Evolutionary conservation across 2,797 vertebrate genomes (phyloP).

Genomic region (Amphiprion clarkii): DNA sequence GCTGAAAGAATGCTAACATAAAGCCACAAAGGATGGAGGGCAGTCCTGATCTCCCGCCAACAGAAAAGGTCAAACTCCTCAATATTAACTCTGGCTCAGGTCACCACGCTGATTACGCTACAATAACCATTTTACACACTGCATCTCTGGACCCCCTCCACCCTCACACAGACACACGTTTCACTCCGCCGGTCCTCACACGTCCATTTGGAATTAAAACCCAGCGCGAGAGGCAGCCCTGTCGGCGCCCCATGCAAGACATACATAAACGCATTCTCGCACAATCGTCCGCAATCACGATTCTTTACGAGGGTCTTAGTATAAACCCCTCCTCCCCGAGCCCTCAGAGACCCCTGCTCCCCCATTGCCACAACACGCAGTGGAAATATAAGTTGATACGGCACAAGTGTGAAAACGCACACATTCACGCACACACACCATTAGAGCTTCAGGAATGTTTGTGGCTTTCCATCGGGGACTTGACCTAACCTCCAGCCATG

Average conservation of each 20-base stretch:
- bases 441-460: conserved; percentile 88
- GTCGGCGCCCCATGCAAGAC: conserved; percentile 75
- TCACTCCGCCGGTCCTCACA: conserved; percentile 60
- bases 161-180: conserved; percentile 37
- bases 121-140: conserved; percentile 81
- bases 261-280: conserved; percentile 82
- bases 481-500: conserved; percentile 86
- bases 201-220: conserved; percentile 80
- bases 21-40: conserved; percentile 63
- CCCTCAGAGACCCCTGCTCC: conserved; percentile 51
- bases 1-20: conserved; percentile 58
- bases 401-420: conserved; percentile 75
- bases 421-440: conserved; percentile 61
- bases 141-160: conserved; percentile 33
- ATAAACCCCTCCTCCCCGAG: conserved; percentile 38
- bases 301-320: conserved; percentile 69
- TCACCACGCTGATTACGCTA: conserved; percentile 80
- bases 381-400: conserved; percentile 77
- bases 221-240: conserved; percentile 57
- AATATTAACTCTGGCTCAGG: conserved; percentile 78
- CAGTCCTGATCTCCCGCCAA: conserved; percentile 68
- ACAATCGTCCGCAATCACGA: conserved; percentile 72
- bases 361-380: conserved; percentile 29
- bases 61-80: conserved; percentile 82
- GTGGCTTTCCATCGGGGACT: conserved; percentile 90